phyloP scores from a whole-genome alignment of 1,140 invertebrate genomes.

The Hestina assimilis region DNA sequence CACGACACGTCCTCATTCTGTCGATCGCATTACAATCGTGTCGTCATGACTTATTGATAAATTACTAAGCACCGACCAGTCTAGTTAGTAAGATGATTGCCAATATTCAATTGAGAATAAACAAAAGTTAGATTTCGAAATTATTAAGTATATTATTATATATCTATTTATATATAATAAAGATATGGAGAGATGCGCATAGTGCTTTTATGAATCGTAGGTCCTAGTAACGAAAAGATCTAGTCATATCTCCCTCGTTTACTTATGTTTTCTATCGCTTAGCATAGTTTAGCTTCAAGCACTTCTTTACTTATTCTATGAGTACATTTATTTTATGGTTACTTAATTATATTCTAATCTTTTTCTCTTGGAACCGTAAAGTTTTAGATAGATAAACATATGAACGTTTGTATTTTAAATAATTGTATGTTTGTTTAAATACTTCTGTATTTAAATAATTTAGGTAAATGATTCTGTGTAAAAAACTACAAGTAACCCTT shows the following conservation, averaged over 20 bases:
- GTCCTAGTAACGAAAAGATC: constrained; percentile 72
- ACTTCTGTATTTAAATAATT: constrained; percentile 9
- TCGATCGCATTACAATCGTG: constrained; percentile 12
- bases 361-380: constrained; percentile 6
- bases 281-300: constrained; percentile 78
- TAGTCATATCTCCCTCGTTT: constrained; percentile 76
- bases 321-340: constrained; percentile 16
- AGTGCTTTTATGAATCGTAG: constrained; percentile 77
- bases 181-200: constrained; percentile 74
- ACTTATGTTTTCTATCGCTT: constrained; percentile 70
- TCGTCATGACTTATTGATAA: constrained; percentile 27
- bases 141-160: constrained; percentile 73
- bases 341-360: constrained; percentile 5
- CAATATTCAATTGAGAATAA: constrained; percentile 71
- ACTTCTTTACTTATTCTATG: constrained; percentile 42
- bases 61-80: constrained; percentile 43
- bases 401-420: not conserved
- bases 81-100: constrained; percentile 73
- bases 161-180: constrained; percentile 76
- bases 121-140: constrained; percentile 67
- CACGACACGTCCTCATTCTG: constrained; percentile 3
- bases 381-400: constrained; percentile 14
- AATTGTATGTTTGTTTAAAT: constrained; percentile 5
- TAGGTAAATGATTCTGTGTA: constrained; percentile 3
- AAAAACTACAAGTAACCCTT: constrained; percentile 16